Percentiles rank a stretch among this genome's conserved stretches.
Evolutionary conservation across 2,888 invertebrate species (phyloP).

Genomic region (Pandemis cinnamomeana): DNA sequence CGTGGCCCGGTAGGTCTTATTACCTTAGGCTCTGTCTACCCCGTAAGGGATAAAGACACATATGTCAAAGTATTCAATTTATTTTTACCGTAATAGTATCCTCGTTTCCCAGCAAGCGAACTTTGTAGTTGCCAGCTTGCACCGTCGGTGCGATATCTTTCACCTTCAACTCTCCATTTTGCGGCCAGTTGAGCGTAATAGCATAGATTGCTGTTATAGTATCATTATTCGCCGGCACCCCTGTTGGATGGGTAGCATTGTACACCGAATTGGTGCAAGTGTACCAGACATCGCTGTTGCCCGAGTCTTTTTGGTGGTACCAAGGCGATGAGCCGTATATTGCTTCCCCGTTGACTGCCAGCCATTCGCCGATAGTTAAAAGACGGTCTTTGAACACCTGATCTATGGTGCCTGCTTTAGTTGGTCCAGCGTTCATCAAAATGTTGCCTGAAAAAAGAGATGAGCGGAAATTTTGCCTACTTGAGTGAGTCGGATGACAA

Average conservation of each 20-base stretch:
- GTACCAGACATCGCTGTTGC: slow-evolving; percentile 90
- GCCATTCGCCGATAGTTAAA: slow-evolving; percentile 1
- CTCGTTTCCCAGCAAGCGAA: not conserved
- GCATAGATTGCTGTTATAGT: slow-evolving; percentile 85
- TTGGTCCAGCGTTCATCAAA: not conserved
- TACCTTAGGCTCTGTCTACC: no score
- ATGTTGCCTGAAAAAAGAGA: not conserved
- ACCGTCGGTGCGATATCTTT: slow-evolving; percentile 45
- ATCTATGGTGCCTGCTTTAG: not conserved
- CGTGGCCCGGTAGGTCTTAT: no score
- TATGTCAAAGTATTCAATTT: not conserved
- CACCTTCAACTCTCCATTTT: slow-evolving; percentile 73
- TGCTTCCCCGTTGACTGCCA: not conserved
- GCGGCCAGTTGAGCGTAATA: slow-evolving; percentile 88
- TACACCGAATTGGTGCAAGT: slow-evolving; percentile 67
- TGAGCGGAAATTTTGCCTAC: no score
- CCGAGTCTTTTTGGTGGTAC: slow-evolving; percentile 91
- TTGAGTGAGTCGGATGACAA: no score
- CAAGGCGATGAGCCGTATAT: slow-evolving; percentile 85
- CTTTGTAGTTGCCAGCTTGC: not conserved
- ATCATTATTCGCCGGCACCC: slow-evolving; percentile 51
- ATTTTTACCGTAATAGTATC: not conserved
- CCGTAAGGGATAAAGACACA: no score
- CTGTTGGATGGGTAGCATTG: slow-evolving; percentile 56
- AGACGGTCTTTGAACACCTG: not conserved